A percentile compares a stretch with the other conserved stretches of the same genome.
These are phyloP conservation scores for Rhinichthys klamathensis DNA, from an alignment of 2,113 vertebrate genomes.

Conservation along the genomic window DNA sequence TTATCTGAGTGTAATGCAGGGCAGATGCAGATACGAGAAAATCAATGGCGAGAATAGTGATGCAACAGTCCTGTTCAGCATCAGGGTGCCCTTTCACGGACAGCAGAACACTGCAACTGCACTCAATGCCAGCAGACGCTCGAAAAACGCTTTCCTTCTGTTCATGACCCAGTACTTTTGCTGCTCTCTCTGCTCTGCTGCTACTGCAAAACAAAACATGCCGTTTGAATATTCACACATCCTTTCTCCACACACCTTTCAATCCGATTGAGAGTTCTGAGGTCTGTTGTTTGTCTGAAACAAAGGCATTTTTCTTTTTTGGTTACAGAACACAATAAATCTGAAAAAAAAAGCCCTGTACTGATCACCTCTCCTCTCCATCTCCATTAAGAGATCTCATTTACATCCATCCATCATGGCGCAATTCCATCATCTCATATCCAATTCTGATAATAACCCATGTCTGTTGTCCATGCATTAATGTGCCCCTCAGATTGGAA, in stretches of 20 bases:
- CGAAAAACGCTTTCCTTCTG: background rate
- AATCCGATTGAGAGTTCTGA: background rate
- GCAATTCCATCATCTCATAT: background rate
- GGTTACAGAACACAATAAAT: background rate
- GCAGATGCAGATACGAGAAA: background rate
- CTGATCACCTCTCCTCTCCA: background rate
- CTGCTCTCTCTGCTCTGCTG: conserved; percentile 3
- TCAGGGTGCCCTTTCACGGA: background rate
- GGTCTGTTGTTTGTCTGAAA: background rate
- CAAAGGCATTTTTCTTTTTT: background rate
- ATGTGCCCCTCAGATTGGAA: conserved; percentile 13
- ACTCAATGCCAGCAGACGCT: background rate
- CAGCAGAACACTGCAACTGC: conserved; percentile 5
- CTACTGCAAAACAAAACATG: conserved; percentile 21
- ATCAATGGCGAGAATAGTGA: conserved; percentile 25
- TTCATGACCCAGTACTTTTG: conserved; percentile 44
- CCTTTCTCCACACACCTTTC: background rate
- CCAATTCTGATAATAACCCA: conserved; percentile 14
- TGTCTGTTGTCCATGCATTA: conserved; percentile 30
- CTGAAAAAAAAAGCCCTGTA: background rate
- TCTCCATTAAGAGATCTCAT: conserved; percentile 15
- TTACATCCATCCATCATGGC: conserved; percentile 19
- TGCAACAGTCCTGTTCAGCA: background rate
- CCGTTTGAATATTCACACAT: conserved; percentile 10
- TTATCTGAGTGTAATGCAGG: background rate